These are phyloP conservation scores for Intellagama lesueurii DNA, from an alignment of 2,797 vertebrate genomes.

Conservation along the genomic window DNA sequence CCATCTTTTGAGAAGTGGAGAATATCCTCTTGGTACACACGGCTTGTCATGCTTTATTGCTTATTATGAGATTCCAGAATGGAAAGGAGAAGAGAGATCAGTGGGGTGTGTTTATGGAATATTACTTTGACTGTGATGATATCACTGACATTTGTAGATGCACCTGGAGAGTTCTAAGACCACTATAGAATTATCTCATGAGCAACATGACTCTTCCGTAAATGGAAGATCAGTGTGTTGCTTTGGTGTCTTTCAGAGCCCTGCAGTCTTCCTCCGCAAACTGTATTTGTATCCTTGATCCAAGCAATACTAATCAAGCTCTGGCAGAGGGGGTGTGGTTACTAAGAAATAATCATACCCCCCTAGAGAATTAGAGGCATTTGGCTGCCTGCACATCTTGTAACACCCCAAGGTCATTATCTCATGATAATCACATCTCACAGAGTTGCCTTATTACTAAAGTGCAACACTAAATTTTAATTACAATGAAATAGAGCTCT, in stretches of 20 bases:
- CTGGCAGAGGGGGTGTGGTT: slow-evolving; percentile 71
- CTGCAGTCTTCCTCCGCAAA: slow-evolving; percentile 68
- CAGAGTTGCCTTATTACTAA: slow-evolving; percentile 83
- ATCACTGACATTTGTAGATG: slow-evolving; percentile 80
- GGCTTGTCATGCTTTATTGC: slow-evolving; percentile 76
- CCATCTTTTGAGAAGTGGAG: slow-evolving; percentile 75
- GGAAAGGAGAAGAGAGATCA: slow-evolving; percentile 77
- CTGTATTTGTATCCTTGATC: slow-evolving; percentile 70
- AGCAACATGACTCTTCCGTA: slow-evolving; percentile 69
- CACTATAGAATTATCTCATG: slow-evolving; percentile 71
- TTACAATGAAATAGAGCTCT: slow-evolving; percentile 85
- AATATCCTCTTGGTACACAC: slow-evolving; percentile 72
- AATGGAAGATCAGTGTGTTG: slow-evolving; percentile 72
- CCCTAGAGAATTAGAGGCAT: slow-evolving; percentile 76
- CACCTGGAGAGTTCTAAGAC: slow-evolving; percentile 77
- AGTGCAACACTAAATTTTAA: slow-evolving; percentile 86
- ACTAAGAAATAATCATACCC: slow-evolving; percentile 76
- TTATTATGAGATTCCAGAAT: slow-evolving; percentile 79
- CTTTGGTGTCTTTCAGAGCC: slow-evolving; percentile 63
- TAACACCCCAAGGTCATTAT: slow-evolving; percentile 84
- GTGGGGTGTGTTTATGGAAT: slow-evolving; percentile 75
- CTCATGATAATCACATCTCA: slow-evolving; percentile 85
- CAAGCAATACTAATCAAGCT: slow-evolving; percentile 69
- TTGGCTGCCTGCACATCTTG: slow-evolving; percentile 78
- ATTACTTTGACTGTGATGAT: slow-evolving; percentile 78